Percentiles rank a stretch among this genome's conserved stretches.
Evolutionary conservation across 2,113 vertebrate genomes (phyloP).

Genomic region (Arizona elegans): DNA sequence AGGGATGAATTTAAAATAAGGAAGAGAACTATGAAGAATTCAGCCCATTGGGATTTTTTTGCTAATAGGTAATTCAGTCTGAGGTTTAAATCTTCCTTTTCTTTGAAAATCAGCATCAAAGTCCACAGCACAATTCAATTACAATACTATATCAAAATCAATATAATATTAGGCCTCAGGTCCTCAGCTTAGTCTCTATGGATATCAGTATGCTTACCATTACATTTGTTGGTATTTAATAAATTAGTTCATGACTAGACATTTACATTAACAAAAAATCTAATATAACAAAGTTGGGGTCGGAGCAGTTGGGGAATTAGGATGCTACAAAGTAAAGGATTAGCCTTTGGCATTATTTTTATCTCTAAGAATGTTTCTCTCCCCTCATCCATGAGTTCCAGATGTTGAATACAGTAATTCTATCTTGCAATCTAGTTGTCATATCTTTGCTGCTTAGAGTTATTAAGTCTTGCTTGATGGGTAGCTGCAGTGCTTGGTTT

Average conservation of each 20-base stretch:
- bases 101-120: neutral
- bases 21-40: neutral
- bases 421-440: neutral
- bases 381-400: neutral
- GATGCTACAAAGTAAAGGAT: neutral
- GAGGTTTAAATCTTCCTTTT: neutral
- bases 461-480: neutral
- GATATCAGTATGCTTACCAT: no score
- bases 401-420: neutral
- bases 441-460: neutral
- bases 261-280: neutral
- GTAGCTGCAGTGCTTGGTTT: neutral
- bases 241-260: no score
- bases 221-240: no score
- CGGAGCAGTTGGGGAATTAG: neutral
- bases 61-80: neutral
- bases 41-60: neutral
- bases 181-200: neutral
- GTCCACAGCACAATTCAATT: neutral
- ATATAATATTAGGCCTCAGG: neutral
- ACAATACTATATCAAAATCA: neutral
- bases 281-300: neutral
- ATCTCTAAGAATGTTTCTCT: neutral
- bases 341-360: neutral
- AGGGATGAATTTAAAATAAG: neutral